Base-by-base conservation (phyloP, 2,797 vertebrate genomes). In the Syngnathus acus region DNA sequence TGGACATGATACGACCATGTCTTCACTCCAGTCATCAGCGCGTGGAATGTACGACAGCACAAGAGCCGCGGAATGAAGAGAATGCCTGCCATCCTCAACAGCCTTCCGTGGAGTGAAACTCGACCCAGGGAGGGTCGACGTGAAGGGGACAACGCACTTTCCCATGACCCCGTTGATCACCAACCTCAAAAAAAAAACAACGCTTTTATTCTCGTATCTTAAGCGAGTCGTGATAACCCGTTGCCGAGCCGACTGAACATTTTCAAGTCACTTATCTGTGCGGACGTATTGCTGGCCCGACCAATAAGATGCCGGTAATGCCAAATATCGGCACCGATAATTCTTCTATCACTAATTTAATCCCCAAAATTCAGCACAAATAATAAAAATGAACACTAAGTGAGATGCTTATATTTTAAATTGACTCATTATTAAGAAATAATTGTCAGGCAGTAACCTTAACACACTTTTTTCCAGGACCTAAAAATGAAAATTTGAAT, bases 101-200 rank as follows among this genome's bases (percentile, higher is more conserved):
- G 85, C 89, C 89, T 87, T 86, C 83, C 81, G 61, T 60, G 2
- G 72, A 54, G 69, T 84, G 90, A 91, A 94, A 93, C 89, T 81
- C 86, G 70, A 92, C 73, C 86, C 84, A 78, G 81, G 73, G 43
- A 59, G 84, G 86, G 86, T 75, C 21, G 68, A 88, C 82, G 77
- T 89, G 82, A 83, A 82, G 76, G 69, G 81, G 78, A 68, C 69
- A 62, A 82, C 67, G 81, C 78, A 78, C 77, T 89, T 93, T 94
- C 90, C 84, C 91, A 91, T 79, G 90, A 92, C 87, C 89, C 81
- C 84, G 70, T 78, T 62, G 72, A 72, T 76, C 71, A 68, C 64
- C 69, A 76, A 72, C 68, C 40, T 7, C 10, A 39, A n/a, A 38
- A 50, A 38, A 38, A 77, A 76, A 79, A 75, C 76, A 74, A 51